Base-by-base conservation (phyloP, 2,888 invertebrate genomes). In the Brassicogethes aeneus region DNA sequence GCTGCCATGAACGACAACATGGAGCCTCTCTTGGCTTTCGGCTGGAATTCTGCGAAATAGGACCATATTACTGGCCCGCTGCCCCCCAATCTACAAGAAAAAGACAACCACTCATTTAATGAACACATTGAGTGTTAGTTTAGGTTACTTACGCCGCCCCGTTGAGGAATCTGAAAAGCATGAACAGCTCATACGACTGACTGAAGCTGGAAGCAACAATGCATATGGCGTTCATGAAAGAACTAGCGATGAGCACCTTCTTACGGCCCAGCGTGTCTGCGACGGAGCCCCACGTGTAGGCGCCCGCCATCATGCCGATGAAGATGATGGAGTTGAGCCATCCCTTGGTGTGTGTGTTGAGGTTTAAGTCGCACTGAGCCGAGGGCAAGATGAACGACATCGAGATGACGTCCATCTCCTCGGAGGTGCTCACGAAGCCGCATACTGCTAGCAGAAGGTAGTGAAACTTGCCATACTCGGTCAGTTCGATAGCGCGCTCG, bases 401-500 rank as follows among this genome's bases (percentile, higher is more conserved):
- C 58, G 88, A 89, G 62, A 93, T 87, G 73, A 92, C 90, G 73
- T 92, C 92, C 83, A 93, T 90, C 76, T 92, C 91, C 77, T 93
- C 92, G 69, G 90, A 90, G 54, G 89, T 89, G 74, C 87, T 88
- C 70, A 92, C 91, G 72, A 92, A 86, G 56, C 93, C 92, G 74
- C 92, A 92, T 68, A 93, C 84, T 65, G 85, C 82, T 74, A 93
- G 74, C 65, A 93, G 76, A 61, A 87, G 74, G 71, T 88, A 87
- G 71, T 93, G 92, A 71, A 92, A 93, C 43, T 85, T 80, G 61
- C 88, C 88, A 81, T 86, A 86, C 62, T 52, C 83, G 85, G 88
- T 80, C 72, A 85, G 73, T 76, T 88, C 86, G 67, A 90, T 89
- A 56, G 89, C 89, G 68, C 79, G 79, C 69, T 90, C 89, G 66